Evolutionary conservation across 23 tunicate species (phyloP).

Genomic region (Ascidia mentula): DNA sequence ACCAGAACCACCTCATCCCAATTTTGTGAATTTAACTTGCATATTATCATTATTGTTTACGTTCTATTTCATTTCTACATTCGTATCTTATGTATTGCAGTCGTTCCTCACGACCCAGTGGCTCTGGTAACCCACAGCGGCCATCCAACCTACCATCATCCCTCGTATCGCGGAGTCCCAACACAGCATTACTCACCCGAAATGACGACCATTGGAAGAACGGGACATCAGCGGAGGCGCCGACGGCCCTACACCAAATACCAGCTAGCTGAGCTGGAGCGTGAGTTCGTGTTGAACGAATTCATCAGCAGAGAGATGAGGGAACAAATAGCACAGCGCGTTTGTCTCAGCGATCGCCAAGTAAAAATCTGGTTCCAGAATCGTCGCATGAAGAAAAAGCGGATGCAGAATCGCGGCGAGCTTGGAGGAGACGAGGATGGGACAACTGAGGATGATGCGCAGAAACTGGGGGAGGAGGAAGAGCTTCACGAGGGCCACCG

Average conservation of each 20-base stretch:
- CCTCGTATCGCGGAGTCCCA: not conserved
- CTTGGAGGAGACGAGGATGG: slow-evolving; percentile 18
- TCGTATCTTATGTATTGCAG: not conserved
- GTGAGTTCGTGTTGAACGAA: slow-evolving; percentile 87
- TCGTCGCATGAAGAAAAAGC: slow-evolving; percentile 94
- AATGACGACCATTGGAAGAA: slow-evolving; percentile 7
- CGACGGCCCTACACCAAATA: slow-evolving; percentile 94
- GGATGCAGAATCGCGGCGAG: slow-evolving; percentile 67
- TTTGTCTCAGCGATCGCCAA: slow-evolving; percentile 82
- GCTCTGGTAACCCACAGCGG: not conserved
- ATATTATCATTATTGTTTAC: no score
- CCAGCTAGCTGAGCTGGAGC: slow-evolving; percentile 90
- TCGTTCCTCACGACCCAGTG: slow-evolving; percentile 26
- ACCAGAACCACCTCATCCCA: no score
- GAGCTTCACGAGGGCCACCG: not conserved
- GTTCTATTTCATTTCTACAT: no score
- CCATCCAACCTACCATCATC: slow-evolving; percentile 5
- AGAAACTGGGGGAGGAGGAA: not conserved
- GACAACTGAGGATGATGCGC: not conserved
- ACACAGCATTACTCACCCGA: slow-evolving; percentile 5
- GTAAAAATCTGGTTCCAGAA: slow-evolving; percentile 99
- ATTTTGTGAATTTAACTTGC: no score
- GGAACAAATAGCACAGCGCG: slow-evolving; percentile 75
- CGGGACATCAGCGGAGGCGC: slow-evolving; percentile 41
- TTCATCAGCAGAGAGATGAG: slow-evolving; percentile 98